Evolutionary conservation across 2,113 vertebrate genomes (phyloP).

Genomic region (Mobula birostris): DNA sequence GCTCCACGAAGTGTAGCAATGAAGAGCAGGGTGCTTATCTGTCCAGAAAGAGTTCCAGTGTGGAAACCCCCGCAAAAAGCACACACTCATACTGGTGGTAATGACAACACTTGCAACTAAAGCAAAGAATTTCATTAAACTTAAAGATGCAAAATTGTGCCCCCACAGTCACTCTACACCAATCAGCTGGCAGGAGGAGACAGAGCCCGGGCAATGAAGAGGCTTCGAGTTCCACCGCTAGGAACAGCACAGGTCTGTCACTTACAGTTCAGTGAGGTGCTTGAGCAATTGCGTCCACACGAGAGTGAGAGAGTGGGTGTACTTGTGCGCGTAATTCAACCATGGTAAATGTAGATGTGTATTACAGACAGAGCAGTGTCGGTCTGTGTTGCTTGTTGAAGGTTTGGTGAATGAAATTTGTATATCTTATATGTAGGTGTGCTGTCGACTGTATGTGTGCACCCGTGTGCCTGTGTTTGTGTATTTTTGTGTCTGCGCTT

Average conservation of each 20-base stretch:
- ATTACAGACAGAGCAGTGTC: neutral
- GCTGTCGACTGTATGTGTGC: neutral
- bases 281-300: neutral
- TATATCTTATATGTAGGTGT: neutral
- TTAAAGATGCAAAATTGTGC: neutral
- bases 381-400: too few species aligned
- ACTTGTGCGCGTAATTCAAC: neutral
- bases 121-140: neutral
- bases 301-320: too few species aligned
- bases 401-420: neutral
- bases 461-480: neutral
- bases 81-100: neutral
- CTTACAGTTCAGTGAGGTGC: neutral
- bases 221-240: conserved; percentile 42
- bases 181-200: conserved; percentile 47
- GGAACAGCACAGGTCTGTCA: conserved; percentile 38
- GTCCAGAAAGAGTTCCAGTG: neutral
- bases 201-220: conserved; percentile 44
- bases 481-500: neutral
- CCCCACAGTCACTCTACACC: conserved; percentile 34
- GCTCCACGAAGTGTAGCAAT: neutral
- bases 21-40: too few species aligned
- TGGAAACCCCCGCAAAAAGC: neutral
- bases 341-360: neutral
- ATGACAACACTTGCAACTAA: too few species aligned